Conservation (phyloP, 2,797 vertebrate species). For the Rachycentron canadum region DNA sequence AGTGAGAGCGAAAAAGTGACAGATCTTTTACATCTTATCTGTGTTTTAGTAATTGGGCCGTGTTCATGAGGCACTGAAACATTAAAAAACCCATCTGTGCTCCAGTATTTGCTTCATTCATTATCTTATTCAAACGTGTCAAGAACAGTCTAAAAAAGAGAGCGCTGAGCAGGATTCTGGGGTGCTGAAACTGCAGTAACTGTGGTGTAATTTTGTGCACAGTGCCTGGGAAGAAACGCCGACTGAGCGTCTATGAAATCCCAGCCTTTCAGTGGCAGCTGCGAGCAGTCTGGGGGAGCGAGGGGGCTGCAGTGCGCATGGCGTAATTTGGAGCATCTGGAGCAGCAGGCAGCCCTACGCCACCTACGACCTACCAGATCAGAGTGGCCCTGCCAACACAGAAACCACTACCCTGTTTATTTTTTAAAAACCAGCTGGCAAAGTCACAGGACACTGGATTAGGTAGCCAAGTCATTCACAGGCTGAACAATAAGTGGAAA, state of each 20-base stretch:
- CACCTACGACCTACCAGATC: constrained; percentile 69
- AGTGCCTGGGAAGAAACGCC: constrained; percentile 66
- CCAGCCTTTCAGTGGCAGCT: constrained; percentile 81
- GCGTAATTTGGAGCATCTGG: constrained; percentile 78
- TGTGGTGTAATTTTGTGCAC: constrained; percentile 59
- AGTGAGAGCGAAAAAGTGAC: constrained; percentile 39
- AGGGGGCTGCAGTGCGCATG: constrained; percentile 59
- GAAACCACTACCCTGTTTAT: constrained; percentile 60
- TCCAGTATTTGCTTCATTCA: constrained; percentile 66
- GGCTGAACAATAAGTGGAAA: constrained; percentile 72
- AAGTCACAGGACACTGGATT: constrained; percentile 57
- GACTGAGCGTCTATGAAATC: constrained; percentile 77
- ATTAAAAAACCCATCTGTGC: constrained; percentile 76
- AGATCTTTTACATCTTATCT: constrained; percentile 64
- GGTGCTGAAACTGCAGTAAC: constrained; percentile 78
- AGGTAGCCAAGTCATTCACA: constrained; percentile 60
- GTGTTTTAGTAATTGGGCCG: constrained; percentile 68
- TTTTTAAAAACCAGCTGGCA: constrained; percentile 68
- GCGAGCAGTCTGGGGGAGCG: constrained; percentile 61
- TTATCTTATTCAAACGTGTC: constrained; percentile 75
- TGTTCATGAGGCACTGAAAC: constrained; percentile 69
- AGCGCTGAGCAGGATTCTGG: constrained; percentile 55
- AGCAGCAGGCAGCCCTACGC: constrained; percentile 65
- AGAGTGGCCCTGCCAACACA: constrained; percentile 63
- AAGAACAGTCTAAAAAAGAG: constrained; percentile 60